These are phyloP conservation scores for Rhinoraja longicauda DNA, from an alignment of 2,797 vertebrate species.

Conservation along the genomic window DNA sequence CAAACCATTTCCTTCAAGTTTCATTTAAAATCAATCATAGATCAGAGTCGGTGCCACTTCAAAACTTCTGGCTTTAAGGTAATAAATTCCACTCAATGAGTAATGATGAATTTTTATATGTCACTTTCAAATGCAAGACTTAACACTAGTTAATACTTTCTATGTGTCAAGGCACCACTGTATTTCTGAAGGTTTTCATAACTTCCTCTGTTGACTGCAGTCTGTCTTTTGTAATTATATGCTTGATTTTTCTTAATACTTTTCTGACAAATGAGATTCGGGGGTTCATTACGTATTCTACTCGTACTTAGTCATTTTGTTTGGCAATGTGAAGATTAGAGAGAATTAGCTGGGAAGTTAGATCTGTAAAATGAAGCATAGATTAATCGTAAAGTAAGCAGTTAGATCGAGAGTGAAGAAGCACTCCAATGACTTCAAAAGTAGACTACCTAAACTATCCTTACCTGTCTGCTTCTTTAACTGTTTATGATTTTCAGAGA, in stretches of 20 bases:
- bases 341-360: no score
- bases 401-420: no score
- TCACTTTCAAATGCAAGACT: neutral
- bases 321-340: no score
- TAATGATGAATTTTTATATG: neutral
- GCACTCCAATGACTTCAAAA: neutral
- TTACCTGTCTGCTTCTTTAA: neutral
- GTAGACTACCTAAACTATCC: neutral
- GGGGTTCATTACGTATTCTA: neutral
- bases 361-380: neutral
- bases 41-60: neutral
- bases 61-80: neutral
- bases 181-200: neutral
- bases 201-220: neutral
- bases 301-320: neutral
- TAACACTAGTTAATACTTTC: neutral
- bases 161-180: neutral
- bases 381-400: neutral
- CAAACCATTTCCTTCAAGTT: neutral
- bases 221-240: neutral
- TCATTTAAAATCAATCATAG: neutral
- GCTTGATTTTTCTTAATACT: neutral
- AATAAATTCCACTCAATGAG: neutral
- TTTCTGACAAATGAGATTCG: neutral
- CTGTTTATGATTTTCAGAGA: neutral